Conservation (phyloP, 2,888 invertebrate species). For the Halictus ligatus region DNA sequence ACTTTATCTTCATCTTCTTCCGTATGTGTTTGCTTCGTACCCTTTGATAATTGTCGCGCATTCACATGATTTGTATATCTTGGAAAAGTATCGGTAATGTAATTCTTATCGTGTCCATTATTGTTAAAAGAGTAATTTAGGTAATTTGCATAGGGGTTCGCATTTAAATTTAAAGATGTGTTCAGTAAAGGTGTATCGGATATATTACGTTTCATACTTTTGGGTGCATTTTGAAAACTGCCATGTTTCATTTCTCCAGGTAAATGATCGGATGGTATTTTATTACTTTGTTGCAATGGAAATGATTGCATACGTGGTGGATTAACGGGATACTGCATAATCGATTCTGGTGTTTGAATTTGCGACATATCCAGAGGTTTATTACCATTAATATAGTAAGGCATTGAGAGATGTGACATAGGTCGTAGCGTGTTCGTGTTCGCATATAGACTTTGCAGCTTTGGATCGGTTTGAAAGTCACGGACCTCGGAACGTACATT, state of each 20-base stretch:
- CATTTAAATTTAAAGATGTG: background rate
- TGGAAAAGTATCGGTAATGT: slow-evolving; percentile 26
- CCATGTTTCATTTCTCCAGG: background rate
- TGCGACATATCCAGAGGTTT: slow-evolving; percentile 3
- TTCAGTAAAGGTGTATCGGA: background rate
- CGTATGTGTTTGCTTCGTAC: background rate
- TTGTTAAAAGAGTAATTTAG: slow-evolving; percentile 19
- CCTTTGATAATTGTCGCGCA: background rate
- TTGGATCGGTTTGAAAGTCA: slow-evolving; percentile 5
- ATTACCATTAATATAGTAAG: background rate
- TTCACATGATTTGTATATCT: background rate
- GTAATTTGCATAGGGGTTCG: slow-evolving; percentile 30
- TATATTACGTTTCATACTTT: background rate
- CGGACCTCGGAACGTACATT: background rate
- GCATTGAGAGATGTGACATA: slow-evolving; percentile 8
- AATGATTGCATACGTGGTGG: background rate
- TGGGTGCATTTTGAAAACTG: background rate
- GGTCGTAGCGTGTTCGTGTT: slow-evolving; percentile 19
- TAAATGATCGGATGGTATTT: background rate
- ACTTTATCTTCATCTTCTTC: slow-evolving; percentile 34
- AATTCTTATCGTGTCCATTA: slow-evolving; percentile 3
- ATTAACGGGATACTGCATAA: slow-evolving; percentile 7
- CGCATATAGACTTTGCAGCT: background rate
- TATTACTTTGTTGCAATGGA: background rate
- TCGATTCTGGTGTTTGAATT: background rate